Evolutionary conservation across 2,888 invertebrate species (phyloP).

Genomic region (Sphaeridia pumilis): DNA sequence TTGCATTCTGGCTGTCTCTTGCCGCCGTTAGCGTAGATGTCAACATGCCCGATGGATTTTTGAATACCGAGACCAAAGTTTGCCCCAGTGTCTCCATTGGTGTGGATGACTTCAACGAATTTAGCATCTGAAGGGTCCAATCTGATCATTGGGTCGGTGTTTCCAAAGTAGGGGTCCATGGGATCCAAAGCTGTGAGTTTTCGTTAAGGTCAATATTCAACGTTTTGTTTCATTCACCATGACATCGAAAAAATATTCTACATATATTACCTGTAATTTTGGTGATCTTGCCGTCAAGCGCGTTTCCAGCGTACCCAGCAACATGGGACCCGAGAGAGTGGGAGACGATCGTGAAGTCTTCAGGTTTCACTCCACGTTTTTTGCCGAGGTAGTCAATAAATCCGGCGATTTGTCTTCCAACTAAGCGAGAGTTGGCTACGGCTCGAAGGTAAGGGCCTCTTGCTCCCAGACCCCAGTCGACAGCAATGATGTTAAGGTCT

Average conservation of each 20-base stretch:
- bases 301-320: conserved; percentile 35
- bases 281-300: conserved; percentile 29
- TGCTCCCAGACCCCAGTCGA: conserved; percentile 54
- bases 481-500: conserved; percentile 51
- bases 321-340: conserved; percentile 36
- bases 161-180: conserved; percentile 52
- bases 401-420: conserved; percentile 45
- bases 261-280: conserved; percentile 30
- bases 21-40: conserved; percentile 41
- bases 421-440: conserved; percentile 48
- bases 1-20: conserved; percentile 40
- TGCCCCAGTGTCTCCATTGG: conserved; percentile 41
- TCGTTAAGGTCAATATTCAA: neutral
- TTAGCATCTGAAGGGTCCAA: conserved; percentile 49
- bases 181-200: conserved; percentile 48
- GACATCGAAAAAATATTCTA: neutral
- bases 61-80: conserved; percentile 27
- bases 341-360: conserved; percentile 33
- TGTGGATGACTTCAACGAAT: conserved; percentile 54
- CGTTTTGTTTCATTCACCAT: neutral
- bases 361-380: conserved; percentile 22
- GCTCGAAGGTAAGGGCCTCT: conserved; percentile 49
- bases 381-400: conserved; percentile 30
- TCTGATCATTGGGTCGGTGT: conserved; percentile 41
- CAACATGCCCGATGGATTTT: conserved; percentile 39